Evolutionary conservation across 2,888 invertebrate genomes (phyloP), one percentile per base, ranked within the genome.

Genomic region (Eugnorisma glareosa): DNA sequence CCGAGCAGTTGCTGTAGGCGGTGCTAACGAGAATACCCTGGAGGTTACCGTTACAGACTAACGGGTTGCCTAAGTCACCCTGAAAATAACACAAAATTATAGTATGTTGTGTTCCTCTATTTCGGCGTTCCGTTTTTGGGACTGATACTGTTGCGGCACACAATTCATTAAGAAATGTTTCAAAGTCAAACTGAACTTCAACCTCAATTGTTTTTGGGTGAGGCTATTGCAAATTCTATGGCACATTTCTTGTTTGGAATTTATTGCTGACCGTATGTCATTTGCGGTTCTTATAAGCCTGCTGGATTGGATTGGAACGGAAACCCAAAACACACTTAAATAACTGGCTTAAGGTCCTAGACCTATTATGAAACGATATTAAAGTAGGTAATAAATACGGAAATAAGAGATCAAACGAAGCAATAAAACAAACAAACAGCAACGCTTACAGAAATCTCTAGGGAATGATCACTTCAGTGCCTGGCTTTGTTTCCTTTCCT

Each of bases 401-500:
- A 89, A 89, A 85, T 81, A 85, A 81, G 73, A 79, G 85, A 84
- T 89, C 84, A 86, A 83, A 71, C 77, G 84, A 75, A 77, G 84
- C 85, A 87, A 89, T 90, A 88, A 87, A 89, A 86, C 82, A 81
- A 86, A 87, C 57, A 89, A 89, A 90, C 88, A 86, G 81, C 81
- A 82, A 88, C 83, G 85, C 87, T 89, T 91, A 87, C 89, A 91
- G 89, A 93, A 92, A 93, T 93, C 93, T 90, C 88, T 89, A 92
- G 93, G 94, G 93, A 93, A 93, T 90, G 90, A 93, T 92, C 93
- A 91, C 85, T 82, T 74, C 75, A 75, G 81, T 72, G 75, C 87
- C 75, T 83, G 82, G 81, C 88, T 90, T 92, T 92, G 91, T 93
- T 93, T 92, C 91, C 92, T 91, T 92, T 89, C 91, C 93, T 92